phyloP scores from a whole-genome alignment of 2,797 vertebrate species.

The Molothrus aeneus region DNA sequence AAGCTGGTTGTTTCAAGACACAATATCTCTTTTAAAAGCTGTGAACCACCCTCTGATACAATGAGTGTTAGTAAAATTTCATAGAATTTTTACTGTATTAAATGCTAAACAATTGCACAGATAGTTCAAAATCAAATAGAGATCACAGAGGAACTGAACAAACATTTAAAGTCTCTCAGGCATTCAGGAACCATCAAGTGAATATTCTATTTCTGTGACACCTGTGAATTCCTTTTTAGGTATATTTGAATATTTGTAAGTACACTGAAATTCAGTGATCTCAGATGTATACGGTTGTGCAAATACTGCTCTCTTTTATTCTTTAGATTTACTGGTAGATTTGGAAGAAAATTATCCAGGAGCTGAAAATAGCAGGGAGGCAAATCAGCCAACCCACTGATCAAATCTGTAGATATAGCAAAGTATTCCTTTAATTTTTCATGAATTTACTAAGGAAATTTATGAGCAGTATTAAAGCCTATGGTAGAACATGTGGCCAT shows the following conservation, averaged over 20 bases:
- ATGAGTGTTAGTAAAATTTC: neutral
- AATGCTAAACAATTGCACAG: neutral
- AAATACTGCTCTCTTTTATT: neutral
- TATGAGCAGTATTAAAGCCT: neutral
- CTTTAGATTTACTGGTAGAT: neutral
- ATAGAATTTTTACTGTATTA: neutral
- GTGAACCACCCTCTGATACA: neutral
- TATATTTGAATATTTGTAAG: neutral
- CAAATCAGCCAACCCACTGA: neutral
- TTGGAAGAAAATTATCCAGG: neutral
- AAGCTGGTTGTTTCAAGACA: neutral
- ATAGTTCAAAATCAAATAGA: neutral
- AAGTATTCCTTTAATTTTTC: neutral
- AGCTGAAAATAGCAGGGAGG: neutral
- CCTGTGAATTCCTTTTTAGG: neutral
- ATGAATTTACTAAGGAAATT: neutral
- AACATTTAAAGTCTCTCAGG: neutral
- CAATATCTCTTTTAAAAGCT: neutral
- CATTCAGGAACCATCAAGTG: neutral
- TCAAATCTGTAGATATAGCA: neutral
- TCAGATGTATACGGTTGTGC: neutral
- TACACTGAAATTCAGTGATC: neutral
- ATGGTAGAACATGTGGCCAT: neutral
- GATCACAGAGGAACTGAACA: neutral
- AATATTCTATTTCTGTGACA: neutral